Base-by-base conservation (phyloP, 2,888 invertebrate species). In the Lissocephala sabroskyi region DNA sequence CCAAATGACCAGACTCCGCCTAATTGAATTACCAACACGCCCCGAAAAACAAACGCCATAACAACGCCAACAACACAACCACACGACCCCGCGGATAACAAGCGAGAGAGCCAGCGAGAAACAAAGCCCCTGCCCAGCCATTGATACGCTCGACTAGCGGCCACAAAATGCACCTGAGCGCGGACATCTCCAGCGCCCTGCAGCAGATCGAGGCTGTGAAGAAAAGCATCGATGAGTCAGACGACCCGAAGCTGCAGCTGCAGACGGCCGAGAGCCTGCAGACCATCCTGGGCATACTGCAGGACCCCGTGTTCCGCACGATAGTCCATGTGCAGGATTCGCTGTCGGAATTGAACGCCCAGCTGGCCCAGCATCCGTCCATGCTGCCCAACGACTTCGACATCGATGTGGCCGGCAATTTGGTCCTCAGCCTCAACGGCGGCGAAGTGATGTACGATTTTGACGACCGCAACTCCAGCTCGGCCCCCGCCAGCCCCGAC, bases 321-420 rank as follows among this genome's bases (percentile, higher is more conserved):
- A 93, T 97, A 71, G 93, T 95, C 13, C 94, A 93, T 46, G 90
- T 97, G 52, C 92, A 97, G 87, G 96, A 97, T 82, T 96, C 97
- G 0, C 86, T 97, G 36, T 90, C 90, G 37, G 93, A 96, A 85
- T 86, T 97, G 46, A 94, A 95, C 59, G 91, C 91, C 19, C 96
- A 96, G 85, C 88, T 96, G 47, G 90, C 90, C 32, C 93, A 95
- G 76, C 96, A 96, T 86, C 96, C 96, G 10, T 96, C 96, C 14
- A 95, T 96, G 81, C 86, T 96, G 56, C 95, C 96, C 35, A 93
- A 93, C 42, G 96, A 97, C 84, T 97, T 97, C 85, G 96, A 97
- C 81, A 95, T 98, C 47, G 93, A 92, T 65, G 89, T 92, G 37
- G 90, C 93, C 62, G 94, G 94, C 2, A 90, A 92, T 68, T 83